phyloP scores from a whole-genome alignment of 2,113 vertebrate genomes.

The Turnix velox region DNA sequence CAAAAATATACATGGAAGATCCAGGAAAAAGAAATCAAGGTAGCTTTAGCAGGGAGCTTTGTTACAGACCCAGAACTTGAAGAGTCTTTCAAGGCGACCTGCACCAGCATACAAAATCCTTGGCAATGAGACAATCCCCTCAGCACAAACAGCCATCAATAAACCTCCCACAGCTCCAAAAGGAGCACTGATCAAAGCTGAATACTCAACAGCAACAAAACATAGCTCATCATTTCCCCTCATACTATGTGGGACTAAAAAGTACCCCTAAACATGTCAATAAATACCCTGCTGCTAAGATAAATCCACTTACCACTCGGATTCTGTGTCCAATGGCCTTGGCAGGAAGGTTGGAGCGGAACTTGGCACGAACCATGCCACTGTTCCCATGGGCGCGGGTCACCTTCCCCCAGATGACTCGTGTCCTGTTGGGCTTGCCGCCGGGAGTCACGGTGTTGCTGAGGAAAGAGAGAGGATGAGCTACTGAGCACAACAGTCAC shows the following conservation, averaged over 20 bases:
- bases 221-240: background rate
- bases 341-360: conserved; percentile 93
- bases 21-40: background rate
- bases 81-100: background rate
- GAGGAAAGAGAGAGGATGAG: background rate
- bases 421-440: conserved; percentile 94
- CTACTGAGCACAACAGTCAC: background rate
- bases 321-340: conserved; percentile 97
- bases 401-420: conserved; percentile 99
- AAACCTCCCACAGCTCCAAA: background rate
- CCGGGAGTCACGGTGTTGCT: conserved; percentile 95
- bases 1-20: background rate
- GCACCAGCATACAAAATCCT: background rate
- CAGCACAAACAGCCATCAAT: background rate
- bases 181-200: background rate
- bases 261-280: fast-evolving
- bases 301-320: conserved; percentile 84
- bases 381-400: conserved; percentile 93
- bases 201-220: background rate
- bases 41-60: background rate
- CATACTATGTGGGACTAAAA: background rate
- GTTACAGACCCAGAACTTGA: background rate
- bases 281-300: background rate
- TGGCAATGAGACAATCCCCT: fast-evolving
- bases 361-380: conserved; percentile 97